These are phyloP conservation scores for human (Homo sapiens) DNA, from an alignment of 2,113 vertebrate species.

Conservation along the genomic window DNA sequence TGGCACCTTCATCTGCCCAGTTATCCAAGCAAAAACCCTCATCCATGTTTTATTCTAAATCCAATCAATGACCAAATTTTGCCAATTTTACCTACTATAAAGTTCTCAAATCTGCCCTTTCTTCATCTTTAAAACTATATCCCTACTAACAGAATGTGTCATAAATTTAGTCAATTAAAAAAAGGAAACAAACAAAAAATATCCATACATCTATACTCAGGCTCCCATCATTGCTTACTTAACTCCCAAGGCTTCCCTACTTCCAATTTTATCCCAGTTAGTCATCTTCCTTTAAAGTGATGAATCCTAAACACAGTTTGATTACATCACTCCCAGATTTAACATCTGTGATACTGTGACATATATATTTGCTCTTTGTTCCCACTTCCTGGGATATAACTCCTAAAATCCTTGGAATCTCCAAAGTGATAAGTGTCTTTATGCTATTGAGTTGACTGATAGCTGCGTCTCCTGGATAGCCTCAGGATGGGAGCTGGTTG, in stretches of 20 bases:
- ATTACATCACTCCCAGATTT: neutral
- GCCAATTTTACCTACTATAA: neutral
- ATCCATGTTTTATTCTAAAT: neutral
- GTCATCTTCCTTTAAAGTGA: slow-evolving; percentile 8
- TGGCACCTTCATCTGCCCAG: neutral
- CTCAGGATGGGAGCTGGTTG: neutral
- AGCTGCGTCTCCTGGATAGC: neutral
- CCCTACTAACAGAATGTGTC: no score
- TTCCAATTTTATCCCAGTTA: neutral
- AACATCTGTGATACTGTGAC: neutral
- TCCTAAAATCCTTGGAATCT: neutral
- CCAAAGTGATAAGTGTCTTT: neutral
- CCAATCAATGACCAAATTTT: neutral
- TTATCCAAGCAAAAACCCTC: neutral
- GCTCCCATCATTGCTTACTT: neutral
- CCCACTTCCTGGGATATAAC: neutral
- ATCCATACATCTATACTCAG: neutral
- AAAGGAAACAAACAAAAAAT: no score
- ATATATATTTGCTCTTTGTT: neutral
- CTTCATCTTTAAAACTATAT: neutral
- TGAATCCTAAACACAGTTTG: slow-evolving; percentile 1
- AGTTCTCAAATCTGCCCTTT: neutral
- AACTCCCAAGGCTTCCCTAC: neutral
- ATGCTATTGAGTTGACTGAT: neutral
- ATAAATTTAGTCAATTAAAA: no score